Percentiles rank a stretch among this genome's conserved stretches.
Conservation (phyloP, 2,113 vertebrate species). For the Cervus canadensis region DNA sequence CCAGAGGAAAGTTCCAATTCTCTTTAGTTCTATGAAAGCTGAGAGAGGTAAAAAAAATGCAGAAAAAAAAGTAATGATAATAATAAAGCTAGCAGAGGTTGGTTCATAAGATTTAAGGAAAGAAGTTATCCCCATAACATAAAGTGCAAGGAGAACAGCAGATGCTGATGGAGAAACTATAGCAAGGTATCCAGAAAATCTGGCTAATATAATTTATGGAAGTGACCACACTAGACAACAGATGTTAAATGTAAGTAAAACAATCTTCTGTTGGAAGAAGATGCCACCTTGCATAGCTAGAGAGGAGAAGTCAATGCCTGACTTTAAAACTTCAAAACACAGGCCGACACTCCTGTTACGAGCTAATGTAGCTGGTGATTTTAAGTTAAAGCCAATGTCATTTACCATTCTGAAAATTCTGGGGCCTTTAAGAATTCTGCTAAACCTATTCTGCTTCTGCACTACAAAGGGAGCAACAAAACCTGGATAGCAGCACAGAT, state of each 20-base stretch:
- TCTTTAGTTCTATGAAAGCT: neutral
- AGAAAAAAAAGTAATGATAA: neutral
- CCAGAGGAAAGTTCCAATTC: neutral
- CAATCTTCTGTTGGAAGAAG: neutral
- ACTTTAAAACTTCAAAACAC: neutral
- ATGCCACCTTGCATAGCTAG: neutral
- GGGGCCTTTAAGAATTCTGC: neutral
- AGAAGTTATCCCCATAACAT: rapidly evolving
- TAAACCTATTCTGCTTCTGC: neutral
- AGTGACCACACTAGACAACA: neutral
- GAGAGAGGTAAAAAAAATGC: neutral
- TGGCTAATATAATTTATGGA: neutral
- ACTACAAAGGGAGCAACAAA: neutral
- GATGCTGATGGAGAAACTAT: neutral
- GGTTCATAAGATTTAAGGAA: neutral
- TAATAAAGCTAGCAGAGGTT: neutral
- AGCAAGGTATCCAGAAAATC: neutral
- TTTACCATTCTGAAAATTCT: neutral
- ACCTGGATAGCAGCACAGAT: neutral
- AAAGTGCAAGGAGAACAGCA: neutral
- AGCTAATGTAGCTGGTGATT: neutral
- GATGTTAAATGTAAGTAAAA: neutral
- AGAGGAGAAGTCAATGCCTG: neutral
- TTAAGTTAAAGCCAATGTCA: neutral
- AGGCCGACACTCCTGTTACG: neutral